phyloP scores from a whole-genome alignment of 2,797 vertebrate genomes.

The Sebastiscus tertius region DNA sequence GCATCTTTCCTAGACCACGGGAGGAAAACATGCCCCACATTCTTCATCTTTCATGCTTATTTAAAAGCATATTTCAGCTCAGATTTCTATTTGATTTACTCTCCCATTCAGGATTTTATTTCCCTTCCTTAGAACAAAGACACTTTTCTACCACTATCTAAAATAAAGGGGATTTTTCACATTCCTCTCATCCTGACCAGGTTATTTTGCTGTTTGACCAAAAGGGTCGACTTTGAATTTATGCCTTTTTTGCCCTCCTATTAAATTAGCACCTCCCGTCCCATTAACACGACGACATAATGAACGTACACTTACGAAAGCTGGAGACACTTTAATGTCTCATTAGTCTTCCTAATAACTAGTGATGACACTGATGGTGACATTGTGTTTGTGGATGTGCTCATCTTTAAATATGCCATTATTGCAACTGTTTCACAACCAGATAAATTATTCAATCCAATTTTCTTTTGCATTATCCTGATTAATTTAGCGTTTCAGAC shows the following conservation, averaged over 20 bases:
- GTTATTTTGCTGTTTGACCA: background rate
- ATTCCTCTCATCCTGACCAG: background rate
- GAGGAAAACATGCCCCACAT: slow-evolving; percentile 61
- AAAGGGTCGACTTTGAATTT: background rate
- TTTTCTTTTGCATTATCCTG: background rate
- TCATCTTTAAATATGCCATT: background rate
- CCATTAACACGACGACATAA: background rate
- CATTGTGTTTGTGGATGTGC: background rate
- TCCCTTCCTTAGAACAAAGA: background rate
- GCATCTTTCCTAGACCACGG: slow-evolving; percentile 36
- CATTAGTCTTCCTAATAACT: slow-evolving; percentile 8
- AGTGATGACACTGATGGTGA: background rate
- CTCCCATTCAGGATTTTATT: slow-evolving; percentile 8
- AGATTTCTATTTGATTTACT: slow-evolving; percentile 32
- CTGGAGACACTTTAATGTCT: background rate
- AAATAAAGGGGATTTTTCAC: background rate
- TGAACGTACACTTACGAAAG: background rate
- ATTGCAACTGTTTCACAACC: background rate
- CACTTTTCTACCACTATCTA: background rate
- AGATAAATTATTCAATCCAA: background rate
- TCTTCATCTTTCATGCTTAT: slow-evolving; percentile 4
- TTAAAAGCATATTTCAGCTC: slow-evolving; percentile 8
- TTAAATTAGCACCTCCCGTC: background rate
- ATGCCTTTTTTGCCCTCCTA: background rate
- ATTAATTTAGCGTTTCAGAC: background rate